Evolutionary conservation across 2,888 invertebrate genomes (phyloP), one percentile per base, ranked within the genome.

Genomic region (Aleiodes testaceus): DNA sequence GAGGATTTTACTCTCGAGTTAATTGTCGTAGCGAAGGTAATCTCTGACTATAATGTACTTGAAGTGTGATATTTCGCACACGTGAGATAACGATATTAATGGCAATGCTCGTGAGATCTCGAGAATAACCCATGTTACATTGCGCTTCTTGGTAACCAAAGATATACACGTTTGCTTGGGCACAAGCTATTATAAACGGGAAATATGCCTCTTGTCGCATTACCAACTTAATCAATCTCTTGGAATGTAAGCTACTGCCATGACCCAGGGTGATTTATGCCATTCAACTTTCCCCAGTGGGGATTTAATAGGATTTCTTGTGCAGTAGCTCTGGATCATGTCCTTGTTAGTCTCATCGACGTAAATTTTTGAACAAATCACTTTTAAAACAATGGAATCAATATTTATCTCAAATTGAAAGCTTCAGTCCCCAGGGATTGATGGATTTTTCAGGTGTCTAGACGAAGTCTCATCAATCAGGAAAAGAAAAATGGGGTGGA

Each of bases 141-240:
- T 69, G 36, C 52, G 36, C 36, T 65, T 65, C 42, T 65, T 63
- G 67, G 36, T 36, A 36, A 36, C 16, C 36, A 59, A 59, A n/a
- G 36, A 59, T 59, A 42, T 26, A 16, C 36, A 36, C 36, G 36
- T 36, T 36, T 7, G 36, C 59, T 36, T 42, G 22, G 53, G 53
- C 22, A 18, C 11, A 12, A 55, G 67, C 71, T 72, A 73, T 75
- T 75, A 73, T 67, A 69, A 71, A 72, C 63, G 72, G 72, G 66
- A 73, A 72, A 44, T 53, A 22, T 30, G 49, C 49, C 49, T 66
- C 59, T 61, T 63, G 69, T 50, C 64, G 63, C 49, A 47, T 49
- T 36, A 49, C 45, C 59, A 65, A 78, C 79, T 81, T 79, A 81
- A 82, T 82, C 81, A 79, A 82, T 81, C 77, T 81, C 76, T 73